A percentile compares a stretch with the other conserved stretches of the same genome.
Evolutionary conservation across 2,797 vertebrate genomes (phyloP).

Genomic region (Megalops cyprinoides): DNA sequence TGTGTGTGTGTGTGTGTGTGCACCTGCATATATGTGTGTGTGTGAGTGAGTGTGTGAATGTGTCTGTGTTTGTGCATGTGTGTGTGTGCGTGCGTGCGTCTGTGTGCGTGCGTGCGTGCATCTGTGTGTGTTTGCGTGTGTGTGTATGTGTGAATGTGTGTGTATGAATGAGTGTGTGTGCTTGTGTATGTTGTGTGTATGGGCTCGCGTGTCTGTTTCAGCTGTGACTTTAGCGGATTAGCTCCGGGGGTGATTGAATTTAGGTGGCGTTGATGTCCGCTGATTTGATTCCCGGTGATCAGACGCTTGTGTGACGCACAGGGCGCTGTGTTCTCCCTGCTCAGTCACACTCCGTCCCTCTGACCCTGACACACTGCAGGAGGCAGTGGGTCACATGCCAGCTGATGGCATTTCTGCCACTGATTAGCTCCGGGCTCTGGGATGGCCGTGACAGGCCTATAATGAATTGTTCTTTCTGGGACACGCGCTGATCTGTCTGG

Average conservation of each 20-base stretch:
- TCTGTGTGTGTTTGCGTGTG: constrained; percentile 24
- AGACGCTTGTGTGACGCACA: not conserved
- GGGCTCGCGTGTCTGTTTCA: not conserved
- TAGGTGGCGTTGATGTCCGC: not conserved
- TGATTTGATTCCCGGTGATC: constrained; percentile 7
- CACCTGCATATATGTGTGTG: not conserved
- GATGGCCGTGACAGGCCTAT: not conserved
- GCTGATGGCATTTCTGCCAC: no score
- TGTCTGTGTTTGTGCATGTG: not conserved
- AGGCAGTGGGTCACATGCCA: not conserved
- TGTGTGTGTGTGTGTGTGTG: not conserved
- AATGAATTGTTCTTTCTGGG: not conserved
- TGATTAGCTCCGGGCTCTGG: no score
- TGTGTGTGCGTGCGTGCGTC: not conserved
- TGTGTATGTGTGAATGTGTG: constrained; percentile 24
- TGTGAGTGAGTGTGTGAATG: not conserved
- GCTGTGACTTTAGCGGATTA: constrained; percentile 10
- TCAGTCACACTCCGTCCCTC: not conserved
- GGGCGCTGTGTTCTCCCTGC: not conserved
- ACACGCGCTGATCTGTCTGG: not conserved
- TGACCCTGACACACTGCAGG: not conserved
- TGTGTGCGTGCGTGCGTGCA: constrained; percentile 22
- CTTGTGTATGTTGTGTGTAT: not conserved
- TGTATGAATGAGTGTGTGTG: constrained; percentile 15
- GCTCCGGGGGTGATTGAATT: not conserved